A percentile compares a stretch with the other conserved stretches of the same genome.
These are phyloP conservation scores for Drosophila mojavensis DNA, from an alignment of 1,140 invertebrate species.

Conservation along the genomic window DNA sequence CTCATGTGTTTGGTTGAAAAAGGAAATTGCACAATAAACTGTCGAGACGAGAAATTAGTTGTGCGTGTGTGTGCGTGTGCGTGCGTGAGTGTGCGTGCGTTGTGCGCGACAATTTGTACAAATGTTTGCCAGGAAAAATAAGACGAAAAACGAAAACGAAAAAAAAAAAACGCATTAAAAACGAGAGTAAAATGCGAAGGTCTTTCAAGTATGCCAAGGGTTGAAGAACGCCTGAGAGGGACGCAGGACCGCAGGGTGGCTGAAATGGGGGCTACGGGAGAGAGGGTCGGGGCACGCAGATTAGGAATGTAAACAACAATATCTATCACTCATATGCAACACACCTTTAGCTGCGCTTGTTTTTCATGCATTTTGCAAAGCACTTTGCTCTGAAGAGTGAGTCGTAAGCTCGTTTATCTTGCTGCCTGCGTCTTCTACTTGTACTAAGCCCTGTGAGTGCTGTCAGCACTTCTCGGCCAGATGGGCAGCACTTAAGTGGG, in stretches of 20 bases:
- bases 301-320: slow-evolving; percentile 3
- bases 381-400: background rate
- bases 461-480: background rate
- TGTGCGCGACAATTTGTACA: slow-evolving; percentile 27
- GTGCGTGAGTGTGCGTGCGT: slow-evolving; percentile 10
- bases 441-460: background rate
- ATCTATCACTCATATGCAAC: background rate
- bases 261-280: background rate
- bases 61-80: slow-evolving; percentile 28
- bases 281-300: background rate
- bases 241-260: background rate
- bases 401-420: background rate
- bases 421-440: background rate
- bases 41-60: slow-evolving; percentile 79
- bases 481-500: background rate
- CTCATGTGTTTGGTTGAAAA: slow-evolving; percentile 19
- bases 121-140: slow-evolving; percentile 6
- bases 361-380: background rate
- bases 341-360: background rate
- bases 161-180: slow-evolving; percentile 34
- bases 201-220: slow-evolving; percentile 17
- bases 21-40: slow-evolving; percentile 82
- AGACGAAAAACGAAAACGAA: no score
- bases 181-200: slow-evolving; percentile 36
- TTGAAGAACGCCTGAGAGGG: background rate